phyloP scores from a whole-genome alignment of 1,140 invertebrate species.

The Zaprionus vittiger region DNA sequence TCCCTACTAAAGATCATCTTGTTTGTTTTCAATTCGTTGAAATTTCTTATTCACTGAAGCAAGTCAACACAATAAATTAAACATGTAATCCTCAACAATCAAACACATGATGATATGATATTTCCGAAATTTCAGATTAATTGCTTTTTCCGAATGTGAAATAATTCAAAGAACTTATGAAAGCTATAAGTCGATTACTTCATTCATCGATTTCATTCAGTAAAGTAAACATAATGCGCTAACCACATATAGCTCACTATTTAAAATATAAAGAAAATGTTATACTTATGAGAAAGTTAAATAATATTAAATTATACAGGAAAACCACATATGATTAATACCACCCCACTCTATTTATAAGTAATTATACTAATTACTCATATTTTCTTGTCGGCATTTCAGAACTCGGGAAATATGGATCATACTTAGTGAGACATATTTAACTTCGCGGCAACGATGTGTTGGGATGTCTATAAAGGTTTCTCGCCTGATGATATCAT shows the following conservation, averaged over 20 bases:
- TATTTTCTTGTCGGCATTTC: background rate
- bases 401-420: background rate
- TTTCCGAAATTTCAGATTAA: background rate
- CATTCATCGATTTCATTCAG: background rate
- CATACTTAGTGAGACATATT: background rate
- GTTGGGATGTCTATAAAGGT: background rate
- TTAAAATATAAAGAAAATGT: no score
- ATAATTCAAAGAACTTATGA: background rate
- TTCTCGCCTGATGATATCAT: constrained; percentile 32
- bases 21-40: constrained; percentile 37
- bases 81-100: background rate
- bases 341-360: background rate
- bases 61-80: background rate
- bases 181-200: background rate
- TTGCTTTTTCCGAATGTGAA: background rate
- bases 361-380: background rate
- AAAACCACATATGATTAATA: background rate
- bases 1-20: constrained; percentile 19
- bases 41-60: constrained; percentile 32
- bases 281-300: background rate
- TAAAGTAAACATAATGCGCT: no score
- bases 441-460: background rate
- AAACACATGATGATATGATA: background rate
- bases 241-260: background rate
- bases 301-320: background rate